phyloP scores from a whole-genome alignment of 2,797 vertebrate genomes.

The Protosalanx chinensis region DNA sequence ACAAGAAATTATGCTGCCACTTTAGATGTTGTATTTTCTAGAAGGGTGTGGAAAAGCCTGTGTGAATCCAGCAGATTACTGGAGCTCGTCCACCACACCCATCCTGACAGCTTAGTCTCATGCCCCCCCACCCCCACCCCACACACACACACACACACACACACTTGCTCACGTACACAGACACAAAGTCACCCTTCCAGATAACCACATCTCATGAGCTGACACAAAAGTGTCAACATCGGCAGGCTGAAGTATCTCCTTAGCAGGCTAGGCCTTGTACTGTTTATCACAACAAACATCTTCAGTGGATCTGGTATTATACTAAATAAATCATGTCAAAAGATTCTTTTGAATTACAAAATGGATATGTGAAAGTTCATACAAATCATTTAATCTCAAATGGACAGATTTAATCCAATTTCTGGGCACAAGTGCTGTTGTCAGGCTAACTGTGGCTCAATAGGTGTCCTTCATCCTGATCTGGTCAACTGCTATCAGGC shows the following conservation, averaged over 20 bases:
- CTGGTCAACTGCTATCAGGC: conserved; percentile 21
- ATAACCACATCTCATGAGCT: neutral
- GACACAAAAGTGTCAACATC: neutral
- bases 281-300: too few relatives aligned
- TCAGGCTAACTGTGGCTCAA: conserved; percentile 26
- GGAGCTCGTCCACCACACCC: conserved; percentile 65
- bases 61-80: conserved; percentile 77
- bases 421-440: conserved; percentile 38
- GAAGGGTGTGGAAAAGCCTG: conserved; percentile 70
- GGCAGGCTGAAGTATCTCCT: neutral
- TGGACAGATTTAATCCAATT: conserved; percentile 33
- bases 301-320: neutral
- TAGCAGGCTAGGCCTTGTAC: too few relatives aligned
- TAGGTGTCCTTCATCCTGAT: conserved; percentile 3
- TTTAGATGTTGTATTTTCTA: conserved; percentile 56
- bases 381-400: conserved; percentile 12
- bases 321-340: neutral
- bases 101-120: conserved; percentile 29
- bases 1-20: conserved; percentile 58
- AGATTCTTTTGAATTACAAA: neutral
- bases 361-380: too few relatives aligned
- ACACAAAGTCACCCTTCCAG: neutral
- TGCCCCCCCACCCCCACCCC: conserved; percentile 7
- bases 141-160: conserved; percentile 23
- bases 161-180: conserved; percentile 9